Conservation (phyloP, 2,797 vertebrate genomes). For the Microctenopoma lineatum region DNA sequence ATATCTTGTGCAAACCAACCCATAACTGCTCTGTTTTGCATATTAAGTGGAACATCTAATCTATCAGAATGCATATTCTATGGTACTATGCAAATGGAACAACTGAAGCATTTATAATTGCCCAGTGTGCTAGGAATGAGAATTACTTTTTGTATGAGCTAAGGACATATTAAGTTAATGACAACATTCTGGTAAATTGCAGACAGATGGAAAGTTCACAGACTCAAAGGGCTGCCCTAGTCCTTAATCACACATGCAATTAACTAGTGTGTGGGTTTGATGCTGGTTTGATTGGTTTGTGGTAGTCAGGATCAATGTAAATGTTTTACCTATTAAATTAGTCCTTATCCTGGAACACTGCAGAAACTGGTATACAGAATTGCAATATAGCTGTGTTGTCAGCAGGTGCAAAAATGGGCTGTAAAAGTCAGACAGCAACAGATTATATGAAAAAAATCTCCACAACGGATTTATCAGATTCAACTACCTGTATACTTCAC, state of each 20-base stretch:
- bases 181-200: constrained; percentile 73
- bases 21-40: constrained; percentile 57
- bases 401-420: constrained; percentile 18
- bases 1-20: constrained; percentile 48
- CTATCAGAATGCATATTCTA: constrained; percentile 59
- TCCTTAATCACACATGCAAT: constrained; percentile 74
- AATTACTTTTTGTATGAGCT: constrained; percentile 63
- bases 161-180: constrained; percentile 77
- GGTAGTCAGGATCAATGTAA: constrained; percentile 29
- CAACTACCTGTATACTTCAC: constrained; percentile 1
- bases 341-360: constrained; percentile 3
- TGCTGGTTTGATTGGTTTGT: constrained; percentile 50
- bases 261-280: constrained; percentile 53
- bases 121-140: constrained; percentile 61
- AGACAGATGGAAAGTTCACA: constrained; percentile 78
- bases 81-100: constrained; percentile 63
- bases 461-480: constrained; percentile 4
- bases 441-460: constrained; percentile 4
- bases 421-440: constrained; percentile 1
- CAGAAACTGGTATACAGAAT: constrained; percentile 4
- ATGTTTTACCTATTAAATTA: constrained; percentile 30
- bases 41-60: constrained; percentile 64
- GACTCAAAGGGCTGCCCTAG: constrained; percentile 68
- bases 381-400: not conserved
- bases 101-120: constrained; percentile 68